A percentile compares a stretch with the other conserved stretches of the same genome.
Conservation (phyloP, 2,888 invertebrate species). For the Pristionchus entomophagus region DNA sequence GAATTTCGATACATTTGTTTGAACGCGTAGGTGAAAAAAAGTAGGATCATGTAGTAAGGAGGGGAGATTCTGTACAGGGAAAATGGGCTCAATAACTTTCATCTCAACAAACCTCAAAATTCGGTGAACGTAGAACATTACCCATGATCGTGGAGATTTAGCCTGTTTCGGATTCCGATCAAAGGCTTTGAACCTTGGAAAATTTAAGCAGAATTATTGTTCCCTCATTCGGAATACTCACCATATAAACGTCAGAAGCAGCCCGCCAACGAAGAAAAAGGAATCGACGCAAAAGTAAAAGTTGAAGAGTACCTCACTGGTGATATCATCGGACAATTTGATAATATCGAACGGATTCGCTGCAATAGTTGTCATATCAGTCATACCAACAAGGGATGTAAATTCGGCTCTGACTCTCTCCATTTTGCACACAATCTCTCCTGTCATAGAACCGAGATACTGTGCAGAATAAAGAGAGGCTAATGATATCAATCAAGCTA, state of each 20-base stretch:
- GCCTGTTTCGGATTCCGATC: constrained; percentile 36
- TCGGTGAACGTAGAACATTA: constrained; percentile 54
- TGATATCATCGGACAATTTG: constrained; percentile 25
- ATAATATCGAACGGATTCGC: constrained; percentile 50
- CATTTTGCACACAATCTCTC: too few relatives aligned
- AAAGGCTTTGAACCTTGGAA: constrained; percentile 55
- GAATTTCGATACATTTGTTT: neutral
- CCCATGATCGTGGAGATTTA: constrained; percentile 49
- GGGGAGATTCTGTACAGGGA: neutral
- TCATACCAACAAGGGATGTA: neutral
- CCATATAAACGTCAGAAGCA: constrained; percentile 49
- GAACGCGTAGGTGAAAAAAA: neutral
- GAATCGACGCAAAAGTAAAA: constrained; percentile 58
- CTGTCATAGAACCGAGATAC: too few relatives aligned
- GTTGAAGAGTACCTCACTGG: constrained; percentile 53
- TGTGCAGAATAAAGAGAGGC: too few relatives aligned
- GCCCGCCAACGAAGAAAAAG: constrained; percentile 60
- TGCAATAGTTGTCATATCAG: neutral
- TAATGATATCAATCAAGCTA: too few relatives aligned
- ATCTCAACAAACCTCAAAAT: constrained; percentile 40
- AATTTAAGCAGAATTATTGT: neutral
- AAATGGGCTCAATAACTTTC: neutral
- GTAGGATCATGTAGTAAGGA: neutral
- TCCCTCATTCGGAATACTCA: neutral
- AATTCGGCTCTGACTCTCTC: too few relatives aligned